Percentiles rank a stretch among this genome's conserved stretches.
Evolutionary conservation across 2,797 vertebrate species (phyloP).

Genomic region (Gastrophryne carolinensis): DNA sequence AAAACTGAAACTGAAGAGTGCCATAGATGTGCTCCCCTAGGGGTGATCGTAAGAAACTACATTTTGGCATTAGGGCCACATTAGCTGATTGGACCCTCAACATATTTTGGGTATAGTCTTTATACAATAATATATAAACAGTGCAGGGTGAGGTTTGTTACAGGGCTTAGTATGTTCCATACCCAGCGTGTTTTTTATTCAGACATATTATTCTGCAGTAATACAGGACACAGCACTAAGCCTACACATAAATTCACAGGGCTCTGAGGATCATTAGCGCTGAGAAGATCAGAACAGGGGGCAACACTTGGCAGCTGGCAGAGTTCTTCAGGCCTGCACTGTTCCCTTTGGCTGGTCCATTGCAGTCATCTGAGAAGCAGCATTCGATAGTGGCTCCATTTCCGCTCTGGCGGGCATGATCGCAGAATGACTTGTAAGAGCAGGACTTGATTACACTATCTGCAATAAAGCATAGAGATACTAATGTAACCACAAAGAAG

Average conservation of each 20-base stretch:
- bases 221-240: background rate
- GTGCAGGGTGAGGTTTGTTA: background rate
- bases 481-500: no score
- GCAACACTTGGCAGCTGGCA: constrained; percentile 11
- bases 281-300: constrained; percentile 59
- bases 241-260: constrained; percentile 53
- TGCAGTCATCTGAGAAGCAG: constrained; percentile 80
- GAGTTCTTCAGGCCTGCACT: constrained; percentile 58
- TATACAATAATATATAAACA: background rate
- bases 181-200: background rate
- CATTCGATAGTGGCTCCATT: constrained; percentile 72
- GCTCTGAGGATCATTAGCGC: constrained; percentile 57
- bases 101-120: background rate
- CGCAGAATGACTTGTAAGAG: constrained; percentile 83
- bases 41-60: no score
- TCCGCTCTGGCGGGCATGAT: constrained; percentile 68
- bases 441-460: constrained; percentile 83
- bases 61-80: no score
- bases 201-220: background rate
- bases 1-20: no score
- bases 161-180: background rate
- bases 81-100: no score
- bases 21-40: no score
- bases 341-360: constrained; percentile 69
- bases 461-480: constrained; percentile 65